Evolutionary conservation across 2,113 vertebrate species (phyloP).

Genomic region (Rhodinocichla rosea): DNA sequence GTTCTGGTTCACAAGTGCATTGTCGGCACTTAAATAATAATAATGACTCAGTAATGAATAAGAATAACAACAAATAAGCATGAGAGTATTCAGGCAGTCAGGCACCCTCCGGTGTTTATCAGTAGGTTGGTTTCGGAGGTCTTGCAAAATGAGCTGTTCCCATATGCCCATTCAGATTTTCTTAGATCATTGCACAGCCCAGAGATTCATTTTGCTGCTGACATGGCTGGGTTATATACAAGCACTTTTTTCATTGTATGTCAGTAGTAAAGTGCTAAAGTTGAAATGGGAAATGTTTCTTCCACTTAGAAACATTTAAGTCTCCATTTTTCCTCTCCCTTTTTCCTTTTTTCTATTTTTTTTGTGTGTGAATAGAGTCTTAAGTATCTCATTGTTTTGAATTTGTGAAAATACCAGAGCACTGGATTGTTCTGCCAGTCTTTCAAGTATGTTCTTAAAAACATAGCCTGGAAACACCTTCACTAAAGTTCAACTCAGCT

Average conservation of each 20-base stretch:
- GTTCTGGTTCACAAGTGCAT: conserved; percentile 63
- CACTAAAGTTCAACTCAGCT: neutral
- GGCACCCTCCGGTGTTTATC: conserved; percentile 56
- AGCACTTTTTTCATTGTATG: neutral
- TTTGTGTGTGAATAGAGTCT: neutral
- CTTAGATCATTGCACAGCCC: neutral
- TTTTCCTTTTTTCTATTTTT: neutral
- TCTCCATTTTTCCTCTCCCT: neutral
- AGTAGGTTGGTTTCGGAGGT: conserved; percentile 49
- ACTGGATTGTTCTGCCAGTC: conserved; percentile 11
- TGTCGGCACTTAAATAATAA: conserved; percentile 67
- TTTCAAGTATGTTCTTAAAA: conserved; percentile 17
- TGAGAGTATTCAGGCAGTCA: conserved; percentile 43
- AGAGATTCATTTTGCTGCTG: neutral
- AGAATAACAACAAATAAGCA: conserved; percentile 60
- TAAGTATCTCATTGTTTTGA: conserved; percentile 31
- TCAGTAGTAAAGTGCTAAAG: neutral
- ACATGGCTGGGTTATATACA: neutral
- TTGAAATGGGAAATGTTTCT: conserved; percentile 13
- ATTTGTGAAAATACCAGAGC: neutral
- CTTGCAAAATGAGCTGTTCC: conserved; percentile 35
- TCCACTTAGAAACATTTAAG: neutral
- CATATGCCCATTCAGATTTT: conserved; percentile 12
- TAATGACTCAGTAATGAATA: conserved; percentile 67
- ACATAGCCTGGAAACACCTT: conserved; percentile 7